Conservation (phyloP, 2,888 invertebrate species). For the Emesis russula region DNA sequence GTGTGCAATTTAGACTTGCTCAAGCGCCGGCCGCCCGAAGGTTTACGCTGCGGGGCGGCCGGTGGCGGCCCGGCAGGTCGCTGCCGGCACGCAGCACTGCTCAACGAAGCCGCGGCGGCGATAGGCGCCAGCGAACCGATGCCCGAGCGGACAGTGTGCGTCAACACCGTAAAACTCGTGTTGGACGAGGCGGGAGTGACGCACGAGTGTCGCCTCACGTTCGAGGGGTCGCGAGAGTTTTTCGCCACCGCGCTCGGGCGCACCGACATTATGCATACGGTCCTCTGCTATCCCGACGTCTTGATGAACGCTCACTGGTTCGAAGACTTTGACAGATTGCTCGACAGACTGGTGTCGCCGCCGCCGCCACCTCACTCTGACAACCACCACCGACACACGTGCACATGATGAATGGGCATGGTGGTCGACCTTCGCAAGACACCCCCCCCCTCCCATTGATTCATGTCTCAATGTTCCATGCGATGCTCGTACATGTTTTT, state of each 20-base stretch:
- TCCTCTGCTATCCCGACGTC: slow-evolving; percentile 28
- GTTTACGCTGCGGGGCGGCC: slow-evolving; percentile 20
- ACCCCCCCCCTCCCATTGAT: no score
- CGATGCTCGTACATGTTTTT: background rate
- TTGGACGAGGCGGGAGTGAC: slow-evolving; percentile 23
- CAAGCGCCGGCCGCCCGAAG: slow-evolving; percentile 28
- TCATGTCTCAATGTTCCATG: background rate
- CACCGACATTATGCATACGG: slow-evolving; percentile 31
- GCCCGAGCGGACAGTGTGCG: slow-evolving; percentile 61
- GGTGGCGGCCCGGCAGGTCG: slow-evolving; percentile 6
- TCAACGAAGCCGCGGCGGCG: slow-evolving; percentile 11
- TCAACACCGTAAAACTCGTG: slow-evolving; percentile 16
- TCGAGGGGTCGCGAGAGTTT: slow-evolving; percentile 24
- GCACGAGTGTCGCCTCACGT: slow-evolving; percentile 20
- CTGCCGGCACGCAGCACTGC: slow-evolving; percentile 7
- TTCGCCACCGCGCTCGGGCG: slow-evolving; percentile 30
- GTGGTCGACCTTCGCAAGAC: background rate
- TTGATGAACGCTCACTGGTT: slow-evolving; percentile 32
- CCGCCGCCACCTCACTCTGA: background rate
- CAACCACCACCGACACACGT: slow-evolving; percentile 9
- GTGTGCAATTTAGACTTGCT: slow-evolving; percentile 23
- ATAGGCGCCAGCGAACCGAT: slow-evolving; percentile 10
- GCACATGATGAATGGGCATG: background rate
- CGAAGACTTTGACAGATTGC: slow-evolving; percentile 26
- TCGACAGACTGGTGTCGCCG: slow-evolving; percentile 18